These are phyloP conservation scores for Phasia obesa DNA, from an alignment of 2,888 invertebrate genomes.

Conservation along the genomic window DNA sequence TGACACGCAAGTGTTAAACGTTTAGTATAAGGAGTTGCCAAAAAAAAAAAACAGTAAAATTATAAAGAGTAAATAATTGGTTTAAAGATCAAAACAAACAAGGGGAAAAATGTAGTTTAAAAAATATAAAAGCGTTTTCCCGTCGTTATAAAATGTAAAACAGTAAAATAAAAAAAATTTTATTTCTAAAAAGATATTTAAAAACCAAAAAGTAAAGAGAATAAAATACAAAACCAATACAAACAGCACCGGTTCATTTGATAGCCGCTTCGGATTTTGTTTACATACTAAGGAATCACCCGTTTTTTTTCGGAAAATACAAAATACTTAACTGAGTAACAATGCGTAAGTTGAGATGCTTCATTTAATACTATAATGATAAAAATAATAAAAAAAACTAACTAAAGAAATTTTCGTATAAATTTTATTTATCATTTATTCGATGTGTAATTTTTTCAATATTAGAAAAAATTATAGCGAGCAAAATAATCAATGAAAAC, in stretches of 20 bases:
- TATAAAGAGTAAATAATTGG: slow-evolving; percentile 54
- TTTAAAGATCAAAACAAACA: slow-evolving; percentile 35
- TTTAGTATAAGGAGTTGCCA: slow-evolving; percentile 58
- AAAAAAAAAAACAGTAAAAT: slow-evolving; percentile 49
- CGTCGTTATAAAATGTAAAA: slow-evolving; percentile 21
- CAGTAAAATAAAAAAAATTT: too few relatives aligned
- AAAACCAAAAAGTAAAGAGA: neutral
- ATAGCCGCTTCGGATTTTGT: neutral
- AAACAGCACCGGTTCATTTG: too few relatives aligned
- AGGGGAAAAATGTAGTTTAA: neutral
- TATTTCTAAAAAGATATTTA: neutral
- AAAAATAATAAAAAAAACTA: too few relatives aligned
- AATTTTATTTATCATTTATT: too few relatives aligned
- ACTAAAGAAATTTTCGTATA: too few relatives aligned
- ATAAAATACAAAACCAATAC: neutral
- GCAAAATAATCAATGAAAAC: too few relatives aligned
- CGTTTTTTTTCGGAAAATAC: neutral
- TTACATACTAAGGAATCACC: neutral
- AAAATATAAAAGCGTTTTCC: slow-evolving; percentile 7
- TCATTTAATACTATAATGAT: neutral
- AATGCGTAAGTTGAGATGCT: slow-evolving; percentile 42
- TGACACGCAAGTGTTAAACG: slow-evolving; percentile 74
- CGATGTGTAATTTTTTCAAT: too few relatives aligned
- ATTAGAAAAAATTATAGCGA: too few relatives aligned
- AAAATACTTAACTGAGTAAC: neutral